These are phyloP conservation scores for Austrofundulus limnaeus DNA, from an alignment of 2,113 vertebrate genomes.

Conservation along the genomic window DNA sequence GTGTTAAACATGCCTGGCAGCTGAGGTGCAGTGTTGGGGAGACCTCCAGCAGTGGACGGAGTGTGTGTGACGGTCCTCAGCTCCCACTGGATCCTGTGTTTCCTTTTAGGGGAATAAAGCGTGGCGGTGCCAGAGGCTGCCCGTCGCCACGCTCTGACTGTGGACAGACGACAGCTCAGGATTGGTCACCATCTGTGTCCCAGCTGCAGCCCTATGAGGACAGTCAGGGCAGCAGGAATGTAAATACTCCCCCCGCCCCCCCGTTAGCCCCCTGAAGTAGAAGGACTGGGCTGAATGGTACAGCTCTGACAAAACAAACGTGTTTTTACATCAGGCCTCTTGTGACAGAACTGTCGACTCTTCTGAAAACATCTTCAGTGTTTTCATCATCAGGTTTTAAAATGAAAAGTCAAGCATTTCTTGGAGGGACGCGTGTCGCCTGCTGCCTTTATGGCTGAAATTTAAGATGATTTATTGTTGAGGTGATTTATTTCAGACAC, in stretches of 20 bases:
- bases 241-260: constrained; percentile 46
- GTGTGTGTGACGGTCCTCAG: constrained; percentile 40
- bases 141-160: constrained; percentile 30
- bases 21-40: constrained; percentile 61
- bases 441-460: no score
- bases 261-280: constrained; percentile 38
- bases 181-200: constrained; percentile 27
- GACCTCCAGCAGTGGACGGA: constrained; percentile 62
- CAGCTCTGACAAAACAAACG: background rate
- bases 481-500: no score
- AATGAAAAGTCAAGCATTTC: no score
- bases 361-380: no score
- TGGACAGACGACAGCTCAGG: constrained; percentile 28
- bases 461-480: no score
- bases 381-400: no score
- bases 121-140: constrained; percentile 70
- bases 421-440: no score
- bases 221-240: constrained; percentile 41
- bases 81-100: constrained; percentile 79
- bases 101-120: constrained; percentile 83
- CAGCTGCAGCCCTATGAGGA: constrained; percentile 53
- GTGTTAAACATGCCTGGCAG: constrained; percentile 67
- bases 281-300: constrained; percentile 40
- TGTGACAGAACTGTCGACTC: background rate
- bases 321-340: background rate